These are phyloP conservation scores for Melanostoma scalare DNA, from an alignment of 2,888 invertebrate species.

Conservation along the genomic window DNA sequence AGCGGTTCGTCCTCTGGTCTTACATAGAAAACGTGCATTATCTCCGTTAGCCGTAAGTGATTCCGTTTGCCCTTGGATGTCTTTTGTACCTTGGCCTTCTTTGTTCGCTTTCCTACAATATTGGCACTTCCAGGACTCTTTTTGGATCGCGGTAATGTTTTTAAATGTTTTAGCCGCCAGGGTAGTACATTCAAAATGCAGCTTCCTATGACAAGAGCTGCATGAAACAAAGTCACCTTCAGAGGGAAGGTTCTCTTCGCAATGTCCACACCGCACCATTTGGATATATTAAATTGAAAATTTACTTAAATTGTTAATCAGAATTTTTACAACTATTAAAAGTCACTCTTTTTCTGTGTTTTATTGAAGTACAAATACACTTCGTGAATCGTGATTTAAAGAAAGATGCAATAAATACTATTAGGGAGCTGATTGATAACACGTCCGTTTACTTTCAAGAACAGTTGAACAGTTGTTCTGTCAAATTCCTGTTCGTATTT, in stretches of 20 bases:
- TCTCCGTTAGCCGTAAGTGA: conserved; percentile 6
- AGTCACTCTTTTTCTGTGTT: no score
- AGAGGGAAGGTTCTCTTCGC: neutral
- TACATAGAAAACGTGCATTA: neutral
- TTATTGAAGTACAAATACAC: no score
- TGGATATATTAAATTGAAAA: no score
- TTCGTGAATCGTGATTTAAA: no score
- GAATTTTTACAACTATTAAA: no score
- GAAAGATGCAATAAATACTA: no score
- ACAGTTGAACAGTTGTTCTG: no score
- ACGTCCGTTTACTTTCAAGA: no score
- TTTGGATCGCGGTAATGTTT: neutral
- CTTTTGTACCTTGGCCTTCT: conserved; percentile 1
- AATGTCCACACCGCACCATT: conserved; percentile 11
- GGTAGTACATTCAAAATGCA: conserved; percentile 9
- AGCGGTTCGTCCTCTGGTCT: neutral
- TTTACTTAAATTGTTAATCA: no score
- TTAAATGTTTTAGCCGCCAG: conserved; percentile 1
- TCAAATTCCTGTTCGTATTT: no score
- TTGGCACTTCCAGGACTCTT: conserved; percentile 18
- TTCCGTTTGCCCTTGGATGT: conserved; percentile 22
- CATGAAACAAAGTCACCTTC: conserved; percentile 5
- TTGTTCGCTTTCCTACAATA: neutral
- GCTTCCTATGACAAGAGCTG: neutral
- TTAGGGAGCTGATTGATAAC: no score